Evolutionary conservation across 2,888 invertebrate genomes (phyloP), one percentile per base, ranked within the genome.

Genomic region (Acleris holmiana): DNA sequence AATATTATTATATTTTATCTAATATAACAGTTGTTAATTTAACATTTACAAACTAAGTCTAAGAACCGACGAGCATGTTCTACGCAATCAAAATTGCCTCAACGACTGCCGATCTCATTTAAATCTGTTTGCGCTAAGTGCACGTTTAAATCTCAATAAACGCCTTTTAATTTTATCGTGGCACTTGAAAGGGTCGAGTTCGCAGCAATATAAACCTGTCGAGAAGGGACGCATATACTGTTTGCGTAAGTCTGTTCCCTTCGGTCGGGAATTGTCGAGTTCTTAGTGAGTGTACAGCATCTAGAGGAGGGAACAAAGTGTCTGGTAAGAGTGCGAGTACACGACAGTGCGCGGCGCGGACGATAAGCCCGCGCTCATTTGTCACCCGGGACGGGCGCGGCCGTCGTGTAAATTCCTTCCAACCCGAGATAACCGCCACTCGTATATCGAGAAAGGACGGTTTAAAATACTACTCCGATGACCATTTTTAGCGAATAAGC

Each of bases 281-380:
- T 23, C 44, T 55, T 54, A 53, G 54, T 54, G 4, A 19, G 54
- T 55, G 44, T 44, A 55, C 44, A 44, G 55, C 41, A 23, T 17
- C 41, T 65, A 29, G 59, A 60, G 65, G 55, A 60, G 65, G 55
- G 65, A 55, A 65, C 59, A 60, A 65, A 60, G 65, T 59, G 65
- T 60, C 65, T 49, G 49, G 65, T 60, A 65, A 60, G 46, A 55
- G 65, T 65, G 65, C 60, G 65, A 65, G 49, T 65, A 65, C 61
- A 61, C 61, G 70, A 67, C 71, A 76, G 76, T 78, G 81, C 81
- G 80, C 76, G 75, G 76, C 72, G 76, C 76, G 68, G 59, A 70
- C 80, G 90, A 89, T 90, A 91, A 89, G 84, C 77, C 67, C 80
- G 75, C 79, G 76, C 85, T 91, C 91, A 91, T 91, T 91, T 91